These are phyloP conservation scores for Crotalus viridis DNA, from an alignment of 2,113 vertebrate species.

Conservation along the genomic window DNA sequence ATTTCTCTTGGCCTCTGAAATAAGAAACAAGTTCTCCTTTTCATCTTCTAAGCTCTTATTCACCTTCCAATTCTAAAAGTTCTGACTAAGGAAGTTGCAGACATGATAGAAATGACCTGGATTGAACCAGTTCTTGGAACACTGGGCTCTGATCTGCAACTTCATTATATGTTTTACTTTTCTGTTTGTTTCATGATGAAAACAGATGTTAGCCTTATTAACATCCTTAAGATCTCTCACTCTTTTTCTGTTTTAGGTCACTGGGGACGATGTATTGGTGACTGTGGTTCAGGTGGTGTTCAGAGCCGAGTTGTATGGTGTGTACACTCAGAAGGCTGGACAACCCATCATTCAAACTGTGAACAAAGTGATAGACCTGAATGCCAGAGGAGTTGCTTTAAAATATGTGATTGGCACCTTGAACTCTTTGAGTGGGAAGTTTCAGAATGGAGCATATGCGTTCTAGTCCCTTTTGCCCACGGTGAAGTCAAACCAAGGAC, in stretches of 20 bases:
- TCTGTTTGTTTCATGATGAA: background rate
- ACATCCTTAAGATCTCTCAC: background rate
- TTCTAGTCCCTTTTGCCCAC: conserved; percentile 66
- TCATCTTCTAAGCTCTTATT: background rate
- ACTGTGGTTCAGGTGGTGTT: conserved; percentile 84
- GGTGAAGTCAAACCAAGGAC: conserved; percentile 64
- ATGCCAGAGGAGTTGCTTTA: conserved; percentile 86
- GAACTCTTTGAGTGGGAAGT: conserved; percentile 91
- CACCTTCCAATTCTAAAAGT: background rate
- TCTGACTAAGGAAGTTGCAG: background rate
- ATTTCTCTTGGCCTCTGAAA: background rate
- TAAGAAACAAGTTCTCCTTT: background rate
- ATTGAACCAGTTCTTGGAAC: background rate
- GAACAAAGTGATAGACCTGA: conserved; percentile 78
- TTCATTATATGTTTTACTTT: background rate
- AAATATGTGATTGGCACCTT: conserved; percentile 92
- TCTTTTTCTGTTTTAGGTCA: conserved; percentile 75
- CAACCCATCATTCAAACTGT: conserved; percentile 85
- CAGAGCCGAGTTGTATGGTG: conserved; percentile 90
- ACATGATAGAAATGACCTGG: background rate
- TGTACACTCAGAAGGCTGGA: conserved; percentile 90
- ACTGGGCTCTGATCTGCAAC: background rate
- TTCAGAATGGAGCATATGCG: conserved; percentile 84
- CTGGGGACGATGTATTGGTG: conserved; percentile 89
- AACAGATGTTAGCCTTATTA: background rate